A percentile compares a stretch with the other conserved stretches of the same genome.
Evolutionary conservation across 1,140 invertebrate genomes (phyloP).

Genomic region (Gonatopus flavifemur): DNA sequence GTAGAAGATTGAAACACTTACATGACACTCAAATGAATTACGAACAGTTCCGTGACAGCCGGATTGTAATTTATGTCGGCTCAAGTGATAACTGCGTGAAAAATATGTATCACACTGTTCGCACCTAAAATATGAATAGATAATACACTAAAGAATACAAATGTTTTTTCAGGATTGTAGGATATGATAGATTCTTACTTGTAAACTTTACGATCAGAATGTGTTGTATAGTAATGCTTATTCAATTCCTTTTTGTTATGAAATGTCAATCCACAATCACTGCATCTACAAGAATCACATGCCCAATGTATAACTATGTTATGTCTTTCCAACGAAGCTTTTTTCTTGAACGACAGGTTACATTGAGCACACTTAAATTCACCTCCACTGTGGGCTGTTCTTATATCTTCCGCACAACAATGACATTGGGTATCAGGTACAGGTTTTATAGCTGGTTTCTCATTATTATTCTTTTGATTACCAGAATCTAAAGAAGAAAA

Average conservation of each 20-base stretch:
- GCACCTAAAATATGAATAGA: conserved; percentile 58
- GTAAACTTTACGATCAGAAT: conserved; percentile 43
- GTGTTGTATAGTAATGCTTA: conserved; percentile 58
- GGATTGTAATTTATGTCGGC: conserved; percentile 73
- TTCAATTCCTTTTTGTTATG: conserved; percentile 58
- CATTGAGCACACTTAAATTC: conserved; percentile 56
- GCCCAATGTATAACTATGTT: conserved; percentile 57
- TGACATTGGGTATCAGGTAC: conserved; percentile 54
- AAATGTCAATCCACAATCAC: conserved; percentile 56
- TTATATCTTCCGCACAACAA: conserved; percentile 59
- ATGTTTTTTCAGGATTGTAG: neutral
- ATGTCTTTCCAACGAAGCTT: conserved; percentile 57
- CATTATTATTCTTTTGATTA: conserved; percentile 39
- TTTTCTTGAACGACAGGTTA: conserved; percentile 57
- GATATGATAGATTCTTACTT: conserved; percentile 28
- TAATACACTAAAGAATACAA: conserved; percentile 35
- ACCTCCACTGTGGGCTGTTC: conserved; percentile 57
- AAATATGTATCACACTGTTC: conserved; percentile 67
- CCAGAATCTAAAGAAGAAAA: conserved; percentile 23
- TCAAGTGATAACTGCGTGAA: conserved; percentile 74
- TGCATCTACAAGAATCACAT: conserved; percentile 53
- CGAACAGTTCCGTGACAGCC: conserved; percentile 68
- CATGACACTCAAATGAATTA: conserved; percentile 64
- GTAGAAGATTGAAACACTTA: conserved; percentile 38
- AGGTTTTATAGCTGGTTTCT: conserved; percentile 44